Conservation (phyloP, 2,797 vertebrate species). For the Hirundo rustica region DNA sequence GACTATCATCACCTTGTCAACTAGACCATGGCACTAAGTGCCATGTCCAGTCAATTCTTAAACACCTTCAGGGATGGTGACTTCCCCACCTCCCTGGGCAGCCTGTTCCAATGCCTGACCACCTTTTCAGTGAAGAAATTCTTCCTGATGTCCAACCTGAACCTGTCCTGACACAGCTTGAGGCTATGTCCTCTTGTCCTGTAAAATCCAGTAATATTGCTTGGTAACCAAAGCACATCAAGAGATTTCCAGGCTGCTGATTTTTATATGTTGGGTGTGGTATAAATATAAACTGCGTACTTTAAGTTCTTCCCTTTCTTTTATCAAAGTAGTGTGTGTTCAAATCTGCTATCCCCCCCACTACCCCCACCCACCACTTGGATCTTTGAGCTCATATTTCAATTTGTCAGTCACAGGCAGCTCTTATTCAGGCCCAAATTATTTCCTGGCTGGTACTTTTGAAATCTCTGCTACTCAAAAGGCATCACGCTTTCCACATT, state of each 20-base stretch:
- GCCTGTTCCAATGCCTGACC: not conserved
- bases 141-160: not conserved
- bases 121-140: not conserved
- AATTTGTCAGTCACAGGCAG: not conserved
- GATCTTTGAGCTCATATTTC: not conserved
- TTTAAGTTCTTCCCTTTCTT: not conserved
- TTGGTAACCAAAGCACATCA: not conserved
- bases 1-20: not conserved
- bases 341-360: not conserved
- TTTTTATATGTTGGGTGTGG: not conserved
- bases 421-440: not conserved
- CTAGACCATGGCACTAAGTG: not conserved
- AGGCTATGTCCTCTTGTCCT: not conserved
- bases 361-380: not conserved
- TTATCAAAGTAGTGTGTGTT: not conserved
- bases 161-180: not conserved
- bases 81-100: not conserved
- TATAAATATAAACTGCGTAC: not conserved
- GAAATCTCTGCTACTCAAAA: not conserved
- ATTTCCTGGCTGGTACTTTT: not conserved
- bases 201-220: not conserved
- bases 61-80: not conserved
- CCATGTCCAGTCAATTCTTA: not conserved
- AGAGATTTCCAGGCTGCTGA: not conserved
- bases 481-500: not conserved